Evolutionary conservation across 2,888 invertebrate genomes (phyloP).

Genomic region (Syrphus vitripennis): DNA sequence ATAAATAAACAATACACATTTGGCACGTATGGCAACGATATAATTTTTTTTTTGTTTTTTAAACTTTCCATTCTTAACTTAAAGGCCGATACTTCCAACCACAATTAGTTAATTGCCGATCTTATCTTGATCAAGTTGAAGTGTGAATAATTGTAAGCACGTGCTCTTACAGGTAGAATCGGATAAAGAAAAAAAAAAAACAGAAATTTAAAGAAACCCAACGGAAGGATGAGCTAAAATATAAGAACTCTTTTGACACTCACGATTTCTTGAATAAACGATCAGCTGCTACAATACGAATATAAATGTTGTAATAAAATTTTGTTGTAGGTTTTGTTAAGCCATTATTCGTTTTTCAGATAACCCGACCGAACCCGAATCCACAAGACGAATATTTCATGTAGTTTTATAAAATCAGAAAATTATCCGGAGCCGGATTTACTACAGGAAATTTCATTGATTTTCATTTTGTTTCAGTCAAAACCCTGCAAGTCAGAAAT

Average conservation of each 20-base stretch:
- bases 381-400: constrained; percentile 46
- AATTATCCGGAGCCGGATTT: background rate
- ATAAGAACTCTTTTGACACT: constrained; percentile 1
- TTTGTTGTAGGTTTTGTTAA: background rate
- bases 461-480: no score
- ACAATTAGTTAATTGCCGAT: constrained; percentile 19
- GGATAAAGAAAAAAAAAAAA: background rate
- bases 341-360: background rate
- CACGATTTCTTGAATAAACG: constrained; percentile 39
- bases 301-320: constrained; percentile 22
- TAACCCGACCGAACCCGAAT: background rate
- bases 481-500: no score
- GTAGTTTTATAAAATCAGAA: constrained; percentile 25
- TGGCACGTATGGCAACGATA: no score
- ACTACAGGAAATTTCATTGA: background rate
- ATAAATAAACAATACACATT: background rate
- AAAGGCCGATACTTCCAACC: background rate
- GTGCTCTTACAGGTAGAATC: constrained; percentile 15
- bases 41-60: background rate
- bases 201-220: background rate
- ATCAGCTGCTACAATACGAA: background rate
- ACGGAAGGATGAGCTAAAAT: constrained; percentile 13
- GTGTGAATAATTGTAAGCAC: constrained; percentile 60
- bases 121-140: constrained; percentile 14
- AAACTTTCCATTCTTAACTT: constrained; percentile 1